phyloP scores from a whole-genome alignment of 2,797 vertebrate species.

The Spinus olivaceus region DNA sequence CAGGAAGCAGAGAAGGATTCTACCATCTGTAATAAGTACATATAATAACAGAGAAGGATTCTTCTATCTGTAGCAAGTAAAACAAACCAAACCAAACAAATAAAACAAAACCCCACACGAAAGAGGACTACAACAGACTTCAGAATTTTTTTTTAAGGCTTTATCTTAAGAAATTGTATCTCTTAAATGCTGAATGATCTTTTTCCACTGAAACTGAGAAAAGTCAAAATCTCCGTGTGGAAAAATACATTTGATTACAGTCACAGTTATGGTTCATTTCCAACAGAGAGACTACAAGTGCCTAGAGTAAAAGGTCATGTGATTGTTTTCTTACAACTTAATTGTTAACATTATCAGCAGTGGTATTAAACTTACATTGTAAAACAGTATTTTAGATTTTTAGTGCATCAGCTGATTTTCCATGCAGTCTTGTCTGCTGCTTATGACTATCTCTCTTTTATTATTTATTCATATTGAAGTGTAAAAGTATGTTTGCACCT shows the following conservation, averaged over 20 bases:
- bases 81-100: not conserved
- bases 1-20: not conserved
- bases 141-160: not conserved
- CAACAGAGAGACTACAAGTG: not conserved
- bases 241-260: not conserved
- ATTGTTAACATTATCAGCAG: not conserved
- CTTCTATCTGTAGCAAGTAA: not conserved
- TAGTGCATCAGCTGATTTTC: not conserved
- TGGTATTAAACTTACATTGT: not conserved
- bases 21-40: not conserved
- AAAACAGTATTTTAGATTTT: not conserved
- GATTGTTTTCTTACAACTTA: not conserved
- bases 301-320: not conserved
- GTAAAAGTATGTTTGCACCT: not conserved
- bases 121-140: not conserved
- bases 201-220: not conserved
- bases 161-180: not conserved
- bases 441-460: not conserved
- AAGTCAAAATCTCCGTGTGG: not conserved
- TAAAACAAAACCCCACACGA: not conserved
- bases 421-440: not conserved
- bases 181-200: not conserved
- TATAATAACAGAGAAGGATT: not conserved
- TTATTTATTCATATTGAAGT: not conserved
- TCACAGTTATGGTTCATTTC: not conserved